Percentiles rank a stretch among this genome's conserved stretches.
These are phyloP conservation scores for Lagria hirta DNA, from an alignment of 2,888 invertebrate genomes.

Conservation along the genomic window DNA sequence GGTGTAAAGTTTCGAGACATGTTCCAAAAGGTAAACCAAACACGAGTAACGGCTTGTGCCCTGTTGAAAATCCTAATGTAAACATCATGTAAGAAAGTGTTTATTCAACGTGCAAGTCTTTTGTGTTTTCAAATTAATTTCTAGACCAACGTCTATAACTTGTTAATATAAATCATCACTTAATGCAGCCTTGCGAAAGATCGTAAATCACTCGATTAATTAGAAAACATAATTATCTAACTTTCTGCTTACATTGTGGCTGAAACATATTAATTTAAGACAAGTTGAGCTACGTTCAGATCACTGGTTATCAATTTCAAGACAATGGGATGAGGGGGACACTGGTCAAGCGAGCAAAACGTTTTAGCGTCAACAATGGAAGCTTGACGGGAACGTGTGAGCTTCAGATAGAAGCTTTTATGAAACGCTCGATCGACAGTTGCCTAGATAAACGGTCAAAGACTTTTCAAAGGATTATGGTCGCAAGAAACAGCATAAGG, in stretches of 20 bases:
- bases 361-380: constrained; percentile 26
- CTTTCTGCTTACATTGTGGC: not conserved
- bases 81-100: constrained; percentile 4
- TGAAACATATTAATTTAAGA: constrained; percentile 8
- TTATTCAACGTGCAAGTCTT: constrained; percentile 1
- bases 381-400: constrained; percentile 27
- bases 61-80: constrained; percentile 2
- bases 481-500: constrained; percentile 10
- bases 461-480: constrained; percentile 21
- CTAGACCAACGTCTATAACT: constrained; percentile 3
- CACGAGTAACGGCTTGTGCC: not conserved
- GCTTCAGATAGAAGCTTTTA: constrained; percentile 30
- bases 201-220: constrained; percentile 33
- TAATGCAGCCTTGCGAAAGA: constrained; percentile 27
- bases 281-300: not conserved
- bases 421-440: constrained; percentile 33
- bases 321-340: constrained; percentile 10
- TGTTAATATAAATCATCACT: constrained; percentile 13
- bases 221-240: constrained; percentile 25
- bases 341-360: constrained; percentile 26
- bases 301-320: constrained; percentile 9
- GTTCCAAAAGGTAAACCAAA: constrained; percentile 5
- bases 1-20: constrained; percentile 1
- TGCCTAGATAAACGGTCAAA: constrained; percentile 32
- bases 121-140: constrained; percentile 5